Evolutionary conservation across 2,113 vertebrate genomes (phyloP).

Genomic region (Tauraco erythrolophus): DNA sequence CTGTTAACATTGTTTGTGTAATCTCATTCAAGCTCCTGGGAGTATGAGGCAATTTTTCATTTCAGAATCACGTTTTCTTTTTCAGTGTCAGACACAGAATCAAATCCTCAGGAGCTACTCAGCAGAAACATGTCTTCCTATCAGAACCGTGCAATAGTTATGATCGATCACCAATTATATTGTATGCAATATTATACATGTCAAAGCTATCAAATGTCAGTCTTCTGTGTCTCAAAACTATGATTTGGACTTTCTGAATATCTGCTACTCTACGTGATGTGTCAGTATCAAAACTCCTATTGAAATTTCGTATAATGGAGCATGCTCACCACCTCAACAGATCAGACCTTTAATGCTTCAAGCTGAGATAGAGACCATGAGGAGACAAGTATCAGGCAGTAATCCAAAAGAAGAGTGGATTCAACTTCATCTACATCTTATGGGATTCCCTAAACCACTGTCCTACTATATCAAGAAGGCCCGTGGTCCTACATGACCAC

Average conservation of each 20-base stretch:
- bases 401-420: neutral
- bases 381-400: fast-evolving
- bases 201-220: neutral
- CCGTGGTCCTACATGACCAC: neutral
- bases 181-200: neutral
- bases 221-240: neutral
- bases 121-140: neutral
- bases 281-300: neutral
- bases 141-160: neutral
- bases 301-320: fast-evolving
- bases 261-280: neutral
- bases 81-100: neutral
- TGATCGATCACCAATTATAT: neutral
- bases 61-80: neutral
- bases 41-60: neutral
- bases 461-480: neutral
- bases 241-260: neutral
- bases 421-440: neutral
- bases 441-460: neutral
- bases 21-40: neutral
- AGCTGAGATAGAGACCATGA: fast-evolving
- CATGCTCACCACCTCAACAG: neutral
- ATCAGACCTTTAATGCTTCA: neutral
- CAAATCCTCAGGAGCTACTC: neutral
- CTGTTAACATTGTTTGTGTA: neutral